Percentiles rank a stretch among this genome's conserved stretches.
Evolutionary conservation across 2,113 vertebrate genomes (phyloP).

Genomic region (Carassius carassius): DNA sequence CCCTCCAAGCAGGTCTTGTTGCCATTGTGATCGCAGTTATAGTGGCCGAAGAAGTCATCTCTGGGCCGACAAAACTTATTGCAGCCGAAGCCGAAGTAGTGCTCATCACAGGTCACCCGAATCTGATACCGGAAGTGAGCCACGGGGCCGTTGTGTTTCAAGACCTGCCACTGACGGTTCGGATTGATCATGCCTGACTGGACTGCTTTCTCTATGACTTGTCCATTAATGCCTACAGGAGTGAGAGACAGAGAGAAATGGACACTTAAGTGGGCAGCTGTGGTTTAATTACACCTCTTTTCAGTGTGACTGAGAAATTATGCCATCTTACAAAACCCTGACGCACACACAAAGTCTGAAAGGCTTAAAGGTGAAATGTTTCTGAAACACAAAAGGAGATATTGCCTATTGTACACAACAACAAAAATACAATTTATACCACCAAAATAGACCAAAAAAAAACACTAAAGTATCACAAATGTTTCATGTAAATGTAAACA

Average conservation of each 20-base stretch:
- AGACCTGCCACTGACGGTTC: slow-evolving; percentile 82
- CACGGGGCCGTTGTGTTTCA: slow-evolving; percentile 80
- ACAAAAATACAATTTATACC: background rate
- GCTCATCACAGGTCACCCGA: slow-evolving; percentile 85
- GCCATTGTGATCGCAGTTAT: slow-evolving; percentile 88
- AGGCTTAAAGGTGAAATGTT: background rate
- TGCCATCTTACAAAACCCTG: background rate
- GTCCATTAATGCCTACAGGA: slow-evolving; percentile 70
- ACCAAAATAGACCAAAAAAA: too few relatives aligned
- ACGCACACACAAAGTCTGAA: background rate
- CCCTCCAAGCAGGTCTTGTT: slow-evolving; percentile 94
- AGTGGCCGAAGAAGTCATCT: slow-evolving; percentile 92
- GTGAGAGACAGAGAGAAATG: background rate
- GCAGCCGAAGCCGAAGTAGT: slow-evolving; percentile 91
- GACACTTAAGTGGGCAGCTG: slow-evolving; percentile 39
- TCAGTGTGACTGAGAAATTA: background rate
- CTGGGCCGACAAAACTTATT: slow-evolving; percentile 90
- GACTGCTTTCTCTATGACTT: slow-evolving; percentile 84
- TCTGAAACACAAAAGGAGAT: background rate
- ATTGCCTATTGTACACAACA: background rate
- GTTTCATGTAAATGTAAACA: background rate
- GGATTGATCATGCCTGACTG: slow-evolving; percentile 92
- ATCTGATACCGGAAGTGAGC: slow-evolving; percentile 88
- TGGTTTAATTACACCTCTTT: slow-evolving; percentile 45
- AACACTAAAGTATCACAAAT: background rate